A percentile compares a stretch with the other conserved stretches of the same genome.
Evolutionary conservation across 2,797 vertebrate genomes (phyloP).

Genomic region (Microcaecilia unicolor): DNA sequence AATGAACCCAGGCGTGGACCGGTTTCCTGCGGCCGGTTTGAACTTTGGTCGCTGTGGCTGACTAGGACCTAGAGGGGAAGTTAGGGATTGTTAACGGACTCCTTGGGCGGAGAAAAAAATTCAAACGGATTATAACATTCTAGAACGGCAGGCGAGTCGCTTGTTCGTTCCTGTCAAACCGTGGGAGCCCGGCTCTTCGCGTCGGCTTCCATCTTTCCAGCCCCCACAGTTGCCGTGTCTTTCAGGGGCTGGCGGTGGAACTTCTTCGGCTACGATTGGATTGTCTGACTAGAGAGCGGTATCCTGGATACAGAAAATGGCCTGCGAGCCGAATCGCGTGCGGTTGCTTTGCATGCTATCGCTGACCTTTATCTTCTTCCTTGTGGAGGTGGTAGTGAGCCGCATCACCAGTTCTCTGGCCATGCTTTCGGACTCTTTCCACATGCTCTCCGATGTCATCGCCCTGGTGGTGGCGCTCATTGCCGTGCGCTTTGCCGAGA

Average conservation of each 20-base stretch:
- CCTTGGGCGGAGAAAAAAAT: too few species aligned
- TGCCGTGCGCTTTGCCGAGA: conserved; percentile 85
- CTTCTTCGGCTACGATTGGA: too few species aligned
- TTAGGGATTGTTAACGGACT: neutral
- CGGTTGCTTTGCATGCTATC: conserved; percentile 88
- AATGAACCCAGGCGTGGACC: neutral
- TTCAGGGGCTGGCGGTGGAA: too few species aligned
- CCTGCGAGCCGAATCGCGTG: conserved; percentile 71
- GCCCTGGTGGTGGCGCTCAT: conserved; percentile 88
- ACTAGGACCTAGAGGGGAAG: too few species aligned
- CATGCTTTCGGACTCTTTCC: conserved; percentile 97
- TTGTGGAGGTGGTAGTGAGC: conserved; percentile 92
- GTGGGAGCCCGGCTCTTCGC: neutral
- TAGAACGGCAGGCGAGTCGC: too few species aligned
- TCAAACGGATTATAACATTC: too few species aligned
- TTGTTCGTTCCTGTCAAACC: neutral
- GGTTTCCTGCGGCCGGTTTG: neutral
- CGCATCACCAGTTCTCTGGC: conserved; percentile 82
- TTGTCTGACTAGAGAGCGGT: too few species aligned
- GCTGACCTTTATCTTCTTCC: conserved; percentile 86
- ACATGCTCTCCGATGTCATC: conserved; percentile 95
- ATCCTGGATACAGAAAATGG: conserved; percentile 41
- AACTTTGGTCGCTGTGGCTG: neutral
- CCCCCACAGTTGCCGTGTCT: too few species aligned
- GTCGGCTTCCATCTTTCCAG: too few species aligned